Conservation (phyloP, 2,113 vertebrate species). For the Oncorhynchus gorbuscha region DNA sequence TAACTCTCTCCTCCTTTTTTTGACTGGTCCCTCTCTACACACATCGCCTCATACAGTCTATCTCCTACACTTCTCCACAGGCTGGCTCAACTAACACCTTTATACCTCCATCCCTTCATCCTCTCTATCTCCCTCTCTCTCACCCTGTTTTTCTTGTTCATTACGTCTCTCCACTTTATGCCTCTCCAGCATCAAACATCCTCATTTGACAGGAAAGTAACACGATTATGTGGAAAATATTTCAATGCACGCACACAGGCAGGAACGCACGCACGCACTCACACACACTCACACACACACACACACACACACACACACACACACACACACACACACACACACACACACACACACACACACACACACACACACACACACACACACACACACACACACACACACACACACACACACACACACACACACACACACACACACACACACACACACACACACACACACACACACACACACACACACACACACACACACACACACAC, state of each 20-base stretch:
- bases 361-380: neutral
- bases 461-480: neutral
- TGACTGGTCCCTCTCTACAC: neutral
- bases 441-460: neutral
- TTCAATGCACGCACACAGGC: neutral
- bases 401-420: neutral
- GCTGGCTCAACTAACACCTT: too few species aligned
- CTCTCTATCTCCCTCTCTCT: neutral
- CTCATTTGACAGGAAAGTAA: slow-evolving; percentile 35
- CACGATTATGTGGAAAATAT: slow-evolving; percentile 51
- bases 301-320: neutral
- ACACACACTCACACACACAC: neutral
- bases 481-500: neutral
- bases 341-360: neutral
- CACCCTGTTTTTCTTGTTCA: slow-evolving; percentile 3
- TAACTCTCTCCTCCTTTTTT: too few species aligned
- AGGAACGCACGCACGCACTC: neutral
- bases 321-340: neutral
- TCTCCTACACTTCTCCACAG: neutral
- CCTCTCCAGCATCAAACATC: slow-evolving; percentile 41
- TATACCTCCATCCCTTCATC: neutral
- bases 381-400: neutral
- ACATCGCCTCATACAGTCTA: neutral
- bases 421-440: neutral
- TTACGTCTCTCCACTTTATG: slow-evolving; percentile 34